Conservation (phyloP, 2,888 invertebrate genomes). For the Choreutis nemorana region DNA sequence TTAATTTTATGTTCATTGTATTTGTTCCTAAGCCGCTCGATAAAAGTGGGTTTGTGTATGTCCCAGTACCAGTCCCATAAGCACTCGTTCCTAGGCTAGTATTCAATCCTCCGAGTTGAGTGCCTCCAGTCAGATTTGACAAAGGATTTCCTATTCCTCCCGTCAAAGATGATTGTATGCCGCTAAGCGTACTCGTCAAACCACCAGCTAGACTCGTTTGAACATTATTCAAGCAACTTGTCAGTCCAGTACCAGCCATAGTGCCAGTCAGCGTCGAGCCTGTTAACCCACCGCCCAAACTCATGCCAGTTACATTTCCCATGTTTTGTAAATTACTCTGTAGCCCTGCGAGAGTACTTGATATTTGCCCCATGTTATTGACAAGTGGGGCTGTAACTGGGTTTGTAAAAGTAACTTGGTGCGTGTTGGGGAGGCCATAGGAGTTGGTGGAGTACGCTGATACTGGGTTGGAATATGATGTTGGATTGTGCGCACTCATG, state of each 20-base stretch:
- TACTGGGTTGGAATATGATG: slow-evolving; percentile 60
- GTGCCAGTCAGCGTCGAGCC: slow-evolving; percentile 56
- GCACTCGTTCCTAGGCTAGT: slow-evolving; percentile 44
- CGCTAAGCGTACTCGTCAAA: slow-evolving; percentile 44
- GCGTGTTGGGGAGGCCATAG: slow-evolving; percentile 52
- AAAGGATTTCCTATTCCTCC: slow-evolving; percentile 50
- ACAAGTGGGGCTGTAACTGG: slow-evolving; percentile 57
- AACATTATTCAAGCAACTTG: slow-evolving; percentile 50
- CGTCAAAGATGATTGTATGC: slow-evolving; percentile 46
- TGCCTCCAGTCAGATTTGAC: slow-evolving; percentile 42
- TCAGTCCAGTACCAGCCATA: slow-evolving; percentile 53
- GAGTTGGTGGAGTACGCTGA: slow-evolving; percentile 54
- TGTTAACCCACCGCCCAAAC: slow-evolving; percentile 44
- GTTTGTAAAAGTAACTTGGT: slow-evolving; percentile 61
- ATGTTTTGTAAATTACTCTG: slow-evolving; percentile 57
- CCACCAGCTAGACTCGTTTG: slow-evolving; percentile 52
- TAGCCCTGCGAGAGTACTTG: slow-evolving; percentile 53
- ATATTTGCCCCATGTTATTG: slow-evolving; percentile 58
- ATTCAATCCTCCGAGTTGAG: slow-evolving; percentile 46
- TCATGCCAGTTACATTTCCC: slow-evolving; percentile 49
- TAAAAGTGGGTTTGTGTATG: slow-evolving; percentile 73
- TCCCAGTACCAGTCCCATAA: slow-evolving; percentile 49
- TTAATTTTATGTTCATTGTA: slow-evolving; percentile 71
- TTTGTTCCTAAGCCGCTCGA: slow-evolving; percentile 65
- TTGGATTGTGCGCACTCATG: slow-evolving; percentile 59